Base-by-base conservation (phyloP, 2,888 invertebrate species). In the Ceratothoa steindachneri region DNA sequence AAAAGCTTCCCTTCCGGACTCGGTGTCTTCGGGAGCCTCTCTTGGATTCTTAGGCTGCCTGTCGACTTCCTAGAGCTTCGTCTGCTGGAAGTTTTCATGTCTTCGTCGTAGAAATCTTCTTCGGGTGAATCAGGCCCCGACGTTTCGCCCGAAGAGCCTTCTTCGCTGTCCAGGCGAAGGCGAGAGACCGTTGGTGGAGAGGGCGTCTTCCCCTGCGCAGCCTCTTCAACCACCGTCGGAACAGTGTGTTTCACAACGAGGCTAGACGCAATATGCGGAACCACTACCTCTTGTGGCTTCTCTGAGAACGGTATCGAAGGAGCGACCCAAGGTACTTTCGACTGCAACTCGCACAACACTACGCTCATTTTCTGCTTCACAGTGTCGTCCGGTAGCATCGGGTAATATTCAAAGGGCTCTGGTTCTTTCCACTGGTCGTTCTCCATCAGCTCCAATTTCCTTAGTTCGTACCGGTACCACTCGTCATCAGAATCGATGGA, bases 401-500 rank as follows among this genome's bases (percentile, higher is more conserved):
- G 77, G 19, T 75, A 78, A 24, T 77, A 75, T 60, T 80, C 77
- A 12, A 79, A 80, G 78, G 30, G 81, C 80, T 74, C 82, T 77
- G 72, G 73, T 27, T 80, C 77, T 24, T 72, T 67, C 71, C 78
- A 73, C 67, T 82, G 82, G 69, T 82, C 81, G 79, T 90, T 87
- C 84, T 94, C 94, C 85, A 94, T 87, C 84, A 93, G 92, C 84
- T 95, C 93, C 41, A 95, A 85, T 84, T 94, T 93, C 72, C 92
- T 87, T 73, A 94, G 84, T 83, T 95, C 94, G 83, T 95, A 93
- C 82, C 93, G 92, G 82, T 93, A 95, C 91, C 94, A 95, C 84
- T 95, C 94, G 83, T 95, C 95, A 85, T 95, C 95, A 29, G 93
- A 93, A 83, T 95, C 95, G 73, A 95, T 94, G 82, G 93, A 93